Evolutionary conservation across 2,797 vertebrate species (phyloP).

Genomic region (Tadarida brasiliensis): DNA sequence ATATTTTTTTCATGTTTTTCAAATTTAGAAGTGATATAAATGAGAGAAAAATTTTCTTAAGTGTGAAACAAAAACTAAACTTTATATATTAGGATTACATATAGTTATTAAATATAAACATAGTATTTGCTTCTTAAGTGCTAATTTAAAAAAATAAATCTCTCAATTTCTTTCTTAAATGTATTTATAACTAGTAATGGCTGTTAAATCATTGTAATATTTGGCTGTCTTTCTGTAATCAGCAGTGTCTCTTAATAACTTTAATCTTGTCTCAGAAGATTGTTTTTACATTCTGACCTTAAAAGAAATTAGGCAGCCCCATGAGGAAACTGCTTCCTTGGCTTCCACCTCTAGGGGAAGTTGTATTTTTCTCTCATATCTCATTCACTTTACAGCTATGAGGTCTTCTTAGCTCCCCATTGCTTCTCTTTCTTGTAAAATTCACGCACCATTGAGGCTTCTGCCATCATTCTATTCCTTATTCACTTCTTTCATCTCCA

Average conservation of each 20-base stretch:
- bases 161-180: background rate
- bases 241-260: background rate
- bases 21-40: background rate
- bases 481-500: background rate
- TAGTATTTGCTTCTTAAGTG: background rate
- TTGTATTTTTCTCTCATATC: background rate
- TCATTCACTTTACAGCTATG: background rate
- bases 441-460: background rate
- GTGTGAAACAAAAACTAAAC: background rate
- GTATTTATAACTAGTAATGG: background rate
- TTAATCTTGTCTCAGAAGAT: background rate
- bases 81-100: background rate
- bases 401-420: background rate
- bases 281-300: background rate
- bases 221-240: background rate
- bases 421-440: constrained; percentile 17
- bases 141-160: background rate
- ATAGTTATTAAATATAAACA: background rate
- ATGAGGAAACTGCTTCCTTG: background rate
- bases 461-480: background rate
- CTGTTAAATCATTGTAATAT: constrained; percentile 14
- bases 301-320: background rate
- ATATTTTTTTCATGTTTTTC: background rate
- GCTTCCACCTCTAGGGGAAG: background rate
- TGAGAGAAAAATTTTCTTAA: background rate